phyloP scores from a whole-genome alignment of 2,113 vertebrate species.

The Ornithorhynchus anatinus region DNA sequence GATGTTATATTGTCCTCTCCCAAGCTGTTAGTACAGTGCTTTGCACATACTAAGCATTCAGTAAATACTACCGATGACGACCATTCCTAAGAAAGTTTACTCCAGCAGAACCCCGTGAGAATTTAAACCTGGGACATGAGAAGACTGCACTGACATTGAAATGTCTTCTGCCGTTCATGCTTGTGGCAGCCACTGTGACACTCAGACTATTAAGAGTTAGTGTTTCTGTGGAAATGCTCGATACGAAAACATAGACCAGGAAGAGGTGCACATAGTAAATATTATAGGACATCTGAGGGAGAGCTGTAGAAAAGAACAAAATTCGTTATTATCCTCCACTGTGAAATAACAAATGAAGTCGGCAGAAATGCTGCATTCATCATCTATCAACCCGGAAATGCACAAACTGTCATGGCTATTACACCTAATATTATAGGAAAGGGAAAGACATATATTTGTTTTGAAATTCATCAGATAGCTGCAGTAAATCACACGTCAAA shows the following conservation, averaged over 20 bases:
- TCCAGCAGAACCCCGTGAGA: neutral
- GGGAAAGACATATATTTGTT: constrained; percentile 60
- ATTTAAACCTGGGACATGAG: neutral
- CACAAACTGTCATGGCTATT: constrained; percentile 54
- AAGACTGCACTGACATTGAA: neutral
- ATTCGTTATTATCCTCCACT: constrained; percentile 42
- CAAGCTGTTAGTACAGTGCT: too few relatives aligned
- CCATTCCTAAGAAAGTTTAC: too few relatives aligned
- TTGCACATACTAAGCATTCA: too few relatives aligned
- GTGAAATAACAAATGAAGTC: constrained; percentile 56
- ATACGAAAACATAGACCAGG: neutral
- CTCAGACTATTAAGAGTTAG: constrained; percentile 22
- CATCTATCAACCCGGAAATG: constrained; percentile 52
- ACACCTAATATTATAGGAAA: constrained; percentile 46
- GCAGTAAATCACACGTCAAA: constrained; percentile 55
- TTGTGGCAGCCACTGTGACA: constrained; percentile 8
- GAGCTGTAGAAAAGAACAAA: constrained; percentile 1
- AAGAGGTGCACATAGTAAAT: constrained; percentile 1
- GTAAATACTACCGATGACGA: too few relatives aligned
- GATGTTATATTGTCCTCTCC: too few relatives aligned
- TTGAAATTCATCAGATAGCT: constrained; percentile 66
- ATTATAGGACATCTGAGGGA: constrained; percentile 9
- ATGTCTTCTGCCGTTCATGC: neutral
- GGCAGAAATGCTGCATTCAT: constrained; percentile 43
- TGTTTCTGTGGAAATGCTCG: neutral